These are phyloP conservation scores for Limnothrissa miodon DNA, from an alignment of 2,113 vertebrate species.

Conservation along the genomic window DNA sequence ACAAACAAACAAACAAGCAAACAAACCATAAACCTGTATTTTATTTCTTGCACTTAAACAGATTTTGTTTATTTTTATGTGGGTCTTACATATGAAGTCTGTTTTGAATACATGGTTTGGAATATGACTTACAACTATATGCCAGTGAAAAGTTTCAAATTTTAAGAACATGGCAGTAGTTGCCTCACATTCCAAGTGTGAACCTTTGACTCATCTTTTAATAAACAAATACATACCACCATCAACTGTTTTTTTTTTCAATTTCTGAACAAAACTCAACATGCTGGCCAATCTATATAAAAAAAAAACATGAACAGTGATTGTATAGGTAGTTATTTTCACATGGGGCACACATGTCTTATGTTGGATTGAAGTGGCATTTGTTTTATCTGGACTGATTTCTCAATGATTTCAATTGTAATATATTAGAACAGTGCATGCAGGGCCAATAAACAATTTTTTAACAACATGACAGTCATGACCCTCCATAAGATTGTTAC, in stretches of 20 bases:
- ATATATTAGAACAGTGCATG: conserved; percentile 13
- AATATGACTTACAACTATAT: conserved; percentile 71
- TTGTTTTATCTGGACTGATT: conserved; percentile 9
- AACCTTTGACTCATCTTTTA: conserved; percentile 80
- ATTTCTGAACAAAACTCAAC: conserved; percentile 73
- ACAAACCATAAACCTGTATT: conserved; percentile 76
- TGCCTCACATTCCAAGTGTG: conserved; percentile 78
- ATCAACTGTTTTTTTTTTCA: conserved; percentile 70
- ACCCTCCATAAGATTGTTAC: conserved; percentile 11
- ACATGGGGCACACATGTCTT: conserved; percentile 4
- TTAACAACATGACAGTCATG: conserved; percentile 14
- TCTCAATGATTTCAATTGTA: conserved; percentile 15
- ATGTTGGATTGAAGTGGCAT: conserved; percentile 13
- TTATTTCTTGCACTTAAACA: conserved; percentile 83
- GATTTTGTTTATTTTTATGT: conserved; percentile 81
- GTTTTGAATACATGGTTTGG: conserved; percentile 73
- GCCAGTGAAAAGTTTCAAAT: conserved; percentile 67
- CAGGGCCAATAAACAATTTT: conserved; percentile 18
- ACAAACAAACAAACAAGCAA: not conserved
- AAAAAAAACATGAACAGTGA: not conserved
- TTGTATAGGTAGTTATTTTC: conserved; percentile 8
- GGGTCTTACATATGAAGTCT: conserved; percentile 77
- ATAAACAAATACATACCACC: conserved; percentile 81
- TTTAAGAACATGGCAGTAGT: conserved; percentile 70
- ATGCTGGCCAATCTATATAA: conserved; percentile 20